Evolutionary conservation across 2,113 vertebrate genomes (phyloP).

Genomic region (Strix uralensis): DNA sequence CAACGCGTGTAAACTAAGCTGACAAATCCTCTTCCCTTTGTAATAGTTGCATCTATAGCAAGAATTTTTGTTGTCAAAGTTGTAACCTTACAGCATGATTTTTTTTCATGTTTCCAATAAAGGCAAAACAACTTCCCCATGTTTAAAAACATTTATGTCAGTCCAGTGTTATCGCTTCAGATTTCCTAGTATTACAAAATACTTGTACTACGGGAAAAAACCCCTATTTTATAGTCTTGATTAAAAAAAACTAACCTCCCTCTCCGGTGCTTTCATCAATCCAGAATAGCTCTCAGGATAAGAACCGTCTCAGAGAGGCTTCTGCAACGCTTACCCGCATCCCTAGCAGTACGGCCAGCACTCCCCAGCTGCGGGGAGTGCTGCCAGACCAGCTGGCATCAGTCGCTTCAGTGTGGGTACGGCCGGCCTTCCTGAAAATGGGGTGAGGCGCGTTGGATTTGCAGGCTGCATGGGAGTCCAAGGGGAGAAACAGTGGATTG

Average conservation of each 20-base stretch:
- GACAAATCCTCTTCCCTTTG: not conserved
- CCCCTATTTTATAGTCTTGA: not conserved
- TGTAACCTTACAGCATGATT: not conserved
- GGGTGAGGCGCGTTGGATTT: fast-evolving
- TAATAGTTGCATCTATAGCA: not conserved
- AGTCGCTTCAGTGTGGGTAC: fast-evolving
- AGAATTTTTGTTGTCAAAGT: not conserved
- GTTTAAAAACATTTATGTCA: not conserved
- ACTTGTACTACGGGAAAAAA: not conserved
- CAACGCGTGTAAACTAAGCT: not conserved
- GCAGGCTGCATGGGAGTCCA: not conserved
- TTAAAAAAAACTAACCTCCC: not conserved
- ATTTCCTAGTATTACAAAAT: not conserved
- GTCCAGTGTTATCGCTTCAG: not conserved
- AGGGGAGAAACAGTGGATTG: not conserved
- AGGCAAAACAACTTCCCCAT: not conserved
- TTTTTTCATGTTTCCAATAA: not conserved
- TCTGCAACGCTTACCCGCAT: not conserved
- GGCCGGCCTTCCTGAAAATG: not conserved
- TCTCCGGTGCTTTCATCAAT: not conserved
- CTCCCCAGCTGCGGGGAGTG: not conserved
- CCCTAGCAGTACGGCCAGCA: not conserved
- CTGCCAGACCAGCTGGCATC: not conserved
- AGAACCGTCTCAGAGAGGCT: fast-evolving
- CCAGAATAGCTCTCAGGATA: not conserved